Evolutionary conservation across 2,797 vertebrate genomes (phyloP).

Genomic region (Chrysolophus pictus): DNA sequence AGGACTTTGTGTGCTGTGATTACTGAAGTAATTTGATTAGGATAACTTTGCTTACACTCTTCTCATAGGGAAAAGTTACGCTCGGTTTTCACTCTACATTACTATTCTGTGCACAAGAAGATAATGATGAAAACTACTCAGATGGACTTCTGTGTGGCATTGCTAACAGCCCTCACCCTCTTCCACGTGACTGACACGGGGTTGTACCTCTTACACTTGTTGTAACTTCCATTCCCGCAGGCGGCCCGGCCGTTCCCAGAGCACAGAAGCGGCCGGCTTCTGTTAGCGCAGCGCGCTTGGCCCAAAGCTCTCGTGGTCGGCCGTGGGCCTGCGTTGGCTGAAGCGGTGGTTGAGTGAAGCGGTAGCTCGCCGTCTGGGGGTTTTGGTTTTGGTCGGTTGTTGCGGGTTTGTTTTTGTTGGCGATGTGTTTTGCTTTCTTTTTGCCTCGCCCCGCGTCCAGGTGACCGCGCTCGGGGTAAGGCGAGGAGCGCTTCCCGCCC

Average conservation of each 20-base stretch:
- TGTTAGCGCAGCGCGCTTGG: fast-evolving
- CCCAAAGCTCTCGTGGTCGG: background rate
- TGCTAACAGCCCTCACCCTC: background rate
- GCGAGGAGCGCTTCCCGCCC: background rate
- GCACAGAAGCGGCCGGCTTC: background rate
- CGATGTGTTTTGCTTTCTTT: background rate
- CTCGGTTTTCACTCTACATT: background rate
- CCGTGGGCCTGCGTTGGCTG: fast-evolving
- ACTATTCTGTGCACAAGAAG: background rate
- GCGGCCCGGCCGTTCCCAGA: fast-evolving
- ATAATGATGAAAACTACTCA: background rate
- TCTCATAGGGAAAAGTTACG: background rate
- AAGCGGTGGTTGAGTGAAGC: fast-evolving
- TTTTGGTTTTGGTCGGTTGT: background rate
- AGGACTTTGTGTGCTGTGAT: background rate
- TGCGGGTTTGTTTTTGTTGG: too few species aligned
- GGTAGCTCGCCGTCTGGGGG: background rate
- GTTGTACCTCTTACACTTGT: background rate
- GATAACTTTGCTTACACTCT: background rate
- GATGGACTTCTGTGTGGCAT: background rate
- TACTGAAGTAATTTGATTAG: background rate
- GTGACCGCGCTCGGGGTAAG: fast-evolving
- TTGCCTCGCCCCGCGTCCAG: fast-evolving
- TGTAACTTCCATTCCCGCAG: background rate
- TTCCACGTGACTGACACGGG: background rate